Base-by-base conservation (phyloP, 2,113 vertebrate genomes). In the Ptilonorhynchus violaceus region DNA sequence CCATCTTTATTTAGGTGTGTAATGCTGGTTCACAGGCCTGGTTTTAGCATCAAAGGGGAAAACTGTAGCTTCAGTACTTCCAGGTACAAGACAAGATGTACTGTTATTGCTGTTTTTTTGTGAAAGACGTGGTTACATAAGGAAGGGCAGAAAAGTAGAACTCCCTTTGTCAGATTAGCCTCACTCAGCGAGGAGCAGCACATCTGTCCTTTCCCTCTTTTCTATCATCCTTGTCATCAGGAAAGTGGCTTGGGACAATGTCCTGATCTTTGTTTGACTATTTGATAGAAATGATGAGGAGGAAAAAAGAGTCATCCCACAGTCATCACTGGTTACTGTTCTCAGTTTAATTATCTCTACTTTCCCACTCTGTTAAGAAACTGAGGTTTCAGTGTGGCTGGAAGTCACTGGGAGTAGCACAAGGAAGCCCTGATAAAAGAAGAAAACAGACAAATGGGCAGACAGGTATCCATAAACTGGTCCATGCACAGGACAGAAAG, bases 321-420 rank as follows among this genome's bases (percentile, higher is more conserved):
- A 24, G 28, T 16, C 19, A 89, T 20, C 49, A 5, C 13, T 22
- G 15, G 5, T n/a, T 80, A 10, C 19, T 33, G 6, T 30, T 90
- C 24, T 59, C 19, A 41, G 46, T 70, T 74, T 55, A 55, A 46
- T 50, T 84, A 41, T 67, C 52, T 70, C 24, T 58, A 2, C 16
- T 62, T 72, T 74, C 52, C 31, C 42, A 31, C 13, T 13, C 33
- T 66, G 9, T 15, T 21, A 49, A 44, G 44, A 63, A 77, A 69
- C 6, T 10, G 4, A 70, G 21, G 9, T 64, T 80, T 42, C 11
- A 7, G 0, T 0, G 0, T n/a, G 8, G 4, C 23, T 88, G 30
- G 28, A 63, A 62, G 15, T 31, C 46, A 68, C 39, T 46, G 28
- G 19, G 24, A 39, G 27, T 20, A 46, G 44, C 22, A 58, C 27